Evolutionary conservation across 2,797 vertebrate genomes (phyloP).

Genomic region (Melanogrammus aeglefinus): DNA sequence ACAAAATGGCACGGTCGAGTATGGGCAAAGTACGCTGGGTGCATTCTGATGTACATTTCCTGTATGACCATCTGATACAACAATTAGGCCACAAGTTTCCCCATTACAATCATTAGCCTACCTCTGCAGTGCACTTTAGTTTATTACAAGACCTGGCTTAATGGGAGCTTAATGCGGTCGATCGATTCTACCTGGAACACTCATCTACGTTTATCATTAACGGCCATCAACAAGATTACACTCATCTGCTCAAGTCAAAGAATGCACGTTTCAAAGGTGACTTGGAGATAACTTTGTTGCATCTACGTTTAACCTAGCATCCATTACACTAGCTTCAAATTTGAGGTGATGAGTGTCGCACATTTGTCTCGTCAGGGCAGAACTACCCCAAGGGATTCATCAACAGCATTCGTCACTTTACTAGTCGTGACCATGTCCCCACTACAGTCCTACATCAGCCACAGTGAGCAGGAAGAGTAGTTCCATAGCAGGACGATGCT

Average conservation of each 20-base stretch:
- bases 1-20: no score
- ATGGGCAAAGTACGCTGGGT: no score
- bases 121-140: background rate
- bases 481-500: constrained; percentile 72
- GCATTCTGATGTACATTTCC: no score
- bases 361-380: background rate
- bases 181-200: background rate
- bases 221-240: background rate
- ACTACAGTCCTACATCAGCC: constrained; percentile 65
- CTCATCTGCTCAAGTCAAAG: background rate
- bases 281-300: no score
- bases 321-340: background rate
- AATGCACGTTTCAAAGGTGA: no score
- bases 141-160: background rate
- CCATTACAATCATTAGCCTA: background rate
- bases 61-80: no score
- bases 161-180: background rate
- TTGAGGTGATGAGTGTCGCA: no score
- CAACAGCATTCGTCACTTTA: background rate
- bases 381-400: no score
- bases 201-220: background rate
- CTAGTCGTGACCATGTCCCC: constrained; percentile 49
- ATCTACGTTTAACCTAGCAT: background rate
- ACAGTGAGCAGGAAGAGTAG: constrained; percentile 48
- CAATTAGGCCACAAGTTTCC: background rate